phyloP scores from a whole-genome alignment of 2,797 vertebrate species.

The Gymnodraco acuticeps region DNA sequence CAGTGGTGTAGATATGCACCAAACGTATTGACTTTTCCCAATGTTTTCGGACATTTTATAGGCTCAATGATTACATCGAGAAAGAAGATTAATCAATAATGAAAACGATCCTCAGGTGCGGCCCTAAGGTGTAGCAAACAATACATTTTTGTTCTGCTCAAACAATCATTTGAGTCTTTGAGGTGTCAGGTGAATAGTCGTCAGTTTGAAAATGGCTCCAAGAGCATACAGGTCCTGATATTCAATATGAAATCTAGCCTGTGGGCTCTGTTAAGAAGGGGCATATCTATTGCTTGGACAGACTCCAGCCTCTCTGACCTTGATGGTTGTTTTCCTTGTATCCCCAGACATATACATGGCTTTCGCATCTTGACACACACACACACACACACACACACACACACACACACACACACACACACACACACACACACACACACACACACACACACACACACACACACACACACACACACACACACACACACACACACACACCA shows the following conservation, averaged over 20 bases:
- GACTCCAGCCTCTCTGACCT: slow-evolving; percentile 75
- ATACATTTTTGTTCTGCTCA: neutral
- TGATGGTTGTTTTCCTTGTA: slow-evolving; percentile 82
- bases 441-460: slow-evolving; percentile 65
- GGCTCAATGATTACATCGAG: no score
- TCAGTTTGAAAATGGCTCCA: slow-evolving; percentile 17
- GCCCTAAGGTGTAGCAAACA: no score
- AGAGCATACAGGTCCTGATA: slow-evolving; percentile 7
- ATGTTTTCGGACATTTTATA: no score
- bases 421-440: slow-evolving; percentile 65
- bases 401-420: slow-evolving; percentile 65
- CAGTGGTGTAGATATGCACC: no score
- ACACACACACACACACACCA: slow-evolving; percentile 61
- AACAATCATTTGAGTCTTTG: slow-evolving; percentile 12
- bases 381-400: slow-evolving; percentile 50
- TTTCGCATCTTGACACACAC: slow-evolving; percentile 64
- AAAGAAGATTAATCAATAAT: no score
- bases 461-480: slow-evolving; percentile 61
- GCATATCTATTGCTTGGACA: slow-evolving; percentile 69
- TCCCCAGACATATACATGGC: slow-evolving; percentile 78
- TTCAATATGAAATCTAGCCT: slow-evolving; percentile 46
- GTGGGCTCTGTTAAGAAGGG: slow-evolving; percentile 48
- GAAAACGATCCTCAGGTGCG: no score
- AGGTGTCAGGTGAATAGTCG: slow-evolving; percentile 17
- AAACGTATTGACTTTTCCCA: no score